These are phyloP conservation scores for Sarcophaga caerulescens DNA, from an alignment of 2,888 invertebrate genomes.

Conservation along the genomic window DNA sequence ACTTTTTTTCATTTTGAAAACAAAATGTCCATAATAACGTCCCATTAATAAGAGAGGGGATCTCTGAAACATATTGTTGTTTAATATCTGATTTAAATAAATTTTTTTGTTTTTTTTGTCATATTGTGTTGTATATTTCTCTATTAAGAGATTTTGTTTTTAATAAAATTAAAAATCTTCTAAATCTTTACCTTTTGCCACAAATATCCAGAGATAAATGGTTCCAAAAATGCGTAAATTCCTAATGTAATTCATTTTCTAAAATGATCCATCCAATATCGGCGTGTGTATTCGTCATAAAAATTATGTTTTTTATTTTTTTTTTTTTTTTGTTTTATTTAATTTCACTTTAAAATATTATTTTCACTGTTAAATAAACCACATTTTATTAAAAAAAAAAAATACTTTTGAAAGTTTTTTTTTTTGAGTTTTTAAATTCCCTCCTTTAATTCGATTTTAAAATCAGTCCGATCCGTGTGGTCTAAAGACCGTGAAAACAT, in stretches of 20 bases:
- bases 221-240: constrained; percentile 60
- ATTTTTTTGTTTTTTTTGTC: too few relatives aligned
- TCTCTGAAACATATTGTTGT: too few relatives aligned
- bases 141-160: too few relatives aligned
- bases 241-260: constrained; percentile 52
- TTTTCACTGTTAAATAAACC: constrained; percentile 54
- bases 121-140: too few relatives aligned
- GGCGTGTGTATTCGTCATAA: background rate
- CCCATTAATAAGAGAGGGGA: too few relatives aligned
- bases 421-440: background rate
- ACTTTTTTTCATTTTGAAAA: too few relatives aligned
- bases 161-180: too few relatives aligned
- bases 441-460: background rate
- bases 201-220: constrained; percentile 61
- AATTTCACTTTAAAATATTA: background rate
- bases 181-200: constrained; percentile 46
- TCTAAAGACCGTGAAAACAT: too few relatives aligned
- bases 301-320: constrained; percentile 13
- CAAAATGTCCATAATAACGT: too few relatives aligned
- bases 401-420: background rate
- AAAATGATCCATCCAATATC: constrained; percentile 47
- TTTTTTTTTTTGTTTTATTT: background rate
- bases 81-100: too few relatives aligned
- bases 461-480: background rate
- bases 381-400: constrained; percentile 37